Conservation (phyloP, 1,140 invertebrate genomes). For the Orussus abietinus region DNA sequence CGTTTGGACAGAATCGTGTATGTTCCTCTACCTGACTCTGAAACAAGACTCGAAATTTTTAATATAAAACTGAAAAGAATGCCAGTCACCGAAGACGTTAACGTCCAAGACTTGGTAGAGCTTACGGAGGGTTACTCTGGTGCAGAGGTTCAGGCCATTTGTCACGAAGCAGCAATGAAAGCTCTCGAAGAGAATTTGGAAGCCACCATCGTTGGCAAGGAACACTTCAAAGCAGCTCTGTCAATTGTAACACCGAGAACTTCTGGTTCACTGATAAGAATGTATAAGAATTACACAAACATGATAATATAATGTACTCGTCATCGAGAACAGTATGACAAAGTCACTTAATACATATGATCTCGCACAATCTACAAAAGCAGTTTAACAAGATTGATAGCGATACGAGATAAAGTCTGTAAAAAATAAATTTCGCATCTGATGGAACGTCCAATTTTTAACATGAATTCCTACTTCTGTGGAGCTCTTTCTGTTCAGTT, state of each 20-base stretch:
- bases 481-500: too few relatives aligned
- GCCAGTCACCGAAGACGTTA: conserved; percentile 60
- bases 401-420: too few relatives aligned
- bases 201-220: conserved; percentile 49
- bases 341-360: too few relatives aligned
- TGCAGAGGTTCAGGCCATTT: conserved; percentile 83
- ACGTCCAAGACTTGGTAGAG: conserved; percentile 61
- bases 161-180: conserved; percentile 79
- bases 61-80: conserved; percentile 63
- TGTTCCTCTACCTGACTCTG: conserved; percentile 75
- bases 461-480: too few relatives aligned
- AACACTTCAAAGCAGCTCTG: conserved; percentile 70
- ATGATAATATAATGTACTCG: too few relatives aligned
- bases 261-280: conserved; percentile 59
- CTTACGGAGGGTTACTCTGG: conserved; percentile 78
- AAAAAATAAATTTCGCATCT: too few relatives aligned
- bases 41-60: conserved; percentile 73
- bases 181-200: conserved; percentile 72
- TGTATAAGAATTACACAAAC: conserved; percentile 65
- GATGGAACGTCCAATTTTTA: too few relatives aligned
- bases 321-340: too few relatives aligned
- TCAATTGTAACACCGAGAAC: conserved; percentile 69
- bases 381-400: too few relatives aligned
- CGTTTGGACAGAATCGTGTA: conserved; percentile 85
- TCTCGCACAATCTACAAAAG: too few relatives aligned